These are phyloP conservation scores for Choloepus didactylus DNA, from an alignment of 2,797 vertebrate species.

Conservation along the genomic window DNA sequence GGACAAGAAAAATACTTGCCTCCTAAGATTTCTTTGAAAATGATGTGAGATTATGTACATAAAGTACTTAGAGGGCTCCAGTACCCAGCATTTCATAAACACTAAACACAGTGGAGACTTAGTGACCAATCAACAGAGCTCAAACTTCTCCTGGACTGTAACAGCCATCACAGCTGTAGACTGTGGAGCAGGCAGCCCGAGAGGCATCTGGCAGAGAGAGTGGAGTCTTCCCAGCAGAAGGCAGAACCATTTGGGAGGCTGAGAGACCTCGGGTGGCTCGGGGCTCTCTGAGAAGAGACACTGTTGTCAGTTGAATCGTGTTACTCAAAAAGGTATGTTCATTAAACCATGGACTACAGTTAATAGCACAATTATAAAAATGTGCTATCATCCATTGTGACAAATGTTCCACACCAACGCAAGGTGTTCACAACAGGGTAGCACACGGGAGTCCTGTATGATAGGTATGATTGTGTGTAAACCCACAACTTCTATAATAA, in stretches of 20 bases:
- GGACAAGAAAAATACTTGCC: neutral
- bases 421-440: no score
- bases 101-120: neutral
- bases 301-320: no score
- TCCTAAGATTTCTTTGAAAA: neutral
- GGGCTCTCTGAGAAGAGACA: neutral
- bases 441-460: no score
- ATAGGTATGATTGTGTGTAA: no score
- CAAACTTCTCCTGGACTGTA: neutral
- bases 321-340: no score
- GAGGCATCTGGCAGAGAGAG: neutral
- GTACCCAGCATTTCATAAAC: neutral
- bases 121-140: neutral
- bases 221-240: neutral
- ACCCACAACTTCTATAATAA: no score
- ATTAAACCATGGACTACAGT: no score
- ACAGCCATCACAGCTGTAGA: rapidly evolving
- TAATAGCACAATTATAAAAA: no score
- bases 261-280: neutral
- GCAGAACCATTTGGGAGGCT: neutral
- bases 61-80: neutral
- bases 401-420: no score
- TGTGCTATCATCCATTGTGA: no score
- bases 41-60: neutral
- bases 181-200: rapidly evolving